phyloP scores from a whole-genome alignment of 2,113 vertebrate species.

The Pelusios castaneus region DNA sequence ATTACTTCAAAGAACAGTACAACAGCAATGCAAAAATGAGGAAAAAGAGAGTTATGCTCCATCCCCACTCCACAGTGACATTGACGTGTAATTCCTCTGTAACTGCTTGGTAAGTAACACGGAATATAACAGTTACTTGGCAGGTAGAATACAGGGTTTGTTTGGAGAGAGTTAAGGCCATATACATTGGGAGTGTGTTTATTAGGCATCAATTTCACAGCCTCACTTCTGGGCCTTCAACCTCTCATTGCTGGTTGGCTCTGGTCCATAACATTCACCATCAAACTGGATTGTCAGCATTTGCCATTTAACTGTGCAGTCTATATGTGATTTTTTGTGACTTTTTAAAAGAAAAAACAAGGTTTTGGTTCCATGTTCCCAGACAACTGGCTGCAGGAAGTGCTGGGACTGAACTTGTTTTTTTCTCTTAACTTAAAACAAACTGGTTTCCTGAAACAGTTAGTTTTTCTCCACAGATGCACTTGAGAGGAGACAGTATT shows the following conservation, averaged over 20 bases:
- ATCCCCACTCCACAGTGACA: not conserved
- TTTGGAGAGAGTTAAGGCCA: not conserved
- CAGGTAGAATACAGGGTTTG: not conserved
- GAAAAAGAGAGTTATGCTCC: not conserved
- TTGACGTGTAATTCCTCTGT: not conserved
- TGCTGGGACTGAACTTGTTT: not conserved
- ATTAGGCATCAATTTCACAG: not conserved
- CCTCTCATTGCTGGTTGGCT: not conserved
- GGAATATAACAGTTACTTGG: not conserved
- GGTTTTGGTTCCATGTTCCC: not conserved
- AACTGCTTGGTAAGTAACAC: not conserved
- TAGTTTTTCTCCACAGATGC: not conserved
- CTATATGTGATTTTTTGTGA: not conserved
- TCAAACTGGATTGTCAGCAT: not conserved
- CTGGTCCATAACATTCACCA: not conserved
- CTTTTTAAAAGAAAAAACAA: not conserved
- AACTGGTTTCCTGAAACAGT: not conserved
- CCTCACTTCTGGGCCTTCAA: not conserved
- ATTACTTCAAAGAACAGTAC: not conserved
- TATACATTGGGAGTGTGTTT: not conserved
- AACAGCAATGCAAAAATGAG: not conserved
- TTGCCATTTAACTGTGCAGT: not conserved
- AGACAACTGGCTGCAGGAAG: not conserved
- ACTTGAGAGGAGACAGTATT: not conserved
- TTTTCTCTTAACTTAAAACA: not conserved